Conservation (phyloP, 2,113 vertebrate genomes). For the Notarius quadriscutis region DNA sequence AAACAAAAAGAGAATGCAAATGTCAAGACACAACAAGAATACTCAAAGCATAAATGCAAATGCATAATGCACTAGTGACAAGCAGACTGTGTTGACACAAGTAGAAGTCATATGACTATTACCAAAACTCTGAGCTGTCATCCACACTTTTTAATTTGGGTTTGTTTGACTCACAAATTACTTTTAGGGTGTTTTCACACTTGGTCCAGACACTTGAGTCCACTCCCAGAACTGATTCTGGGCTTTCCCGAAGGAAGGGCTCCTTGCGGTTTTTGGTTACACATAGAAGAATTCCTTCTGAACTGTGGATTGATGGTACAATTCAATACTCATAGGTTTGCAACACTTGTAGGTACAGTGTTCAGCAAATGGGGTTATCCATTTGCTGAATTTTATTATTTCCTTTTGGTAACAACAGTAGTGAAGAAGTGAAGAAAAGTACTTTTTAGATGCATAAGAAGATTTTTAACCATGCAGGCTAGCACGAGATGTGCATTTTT, state of each 20-base stretch:
- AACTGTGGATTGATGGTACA: background rate
- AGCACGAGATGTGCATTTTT: background rate
- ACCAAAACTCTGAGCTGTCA: background rate
- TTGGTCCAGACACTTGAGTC: background rate
- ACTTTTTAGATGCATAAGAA: background rate
- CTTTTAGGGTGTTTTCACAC: background rate
- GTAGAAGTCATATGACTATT: constrained; percentile 9
- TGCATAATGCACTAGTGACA: constrained; percentile 3
- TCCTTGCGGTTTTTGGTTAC: background rate
- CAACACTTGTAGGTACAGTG: background rate
- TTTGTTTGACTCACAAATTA: constrained; percentile 5
- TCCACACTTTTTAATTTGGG: background rate
- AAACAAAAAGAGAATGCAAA: constrained; percentile 31
- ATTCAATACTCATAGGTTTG: background rate
- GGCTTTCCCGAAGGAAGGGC: background rate
- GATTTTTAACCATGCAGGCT: background rate
- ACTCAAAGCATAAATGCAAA: constrained; percentile 34
- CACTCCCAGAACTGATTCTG: background rate
- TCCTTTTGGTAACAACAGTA: background rate
- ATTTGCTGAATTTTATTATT: background rate
- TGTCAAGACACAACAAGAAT: constrained; percentile 2
- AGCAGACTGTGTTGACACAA: background rate
- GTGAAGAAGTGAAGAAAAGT: background rate
- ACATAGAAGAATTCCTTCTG: background rate
- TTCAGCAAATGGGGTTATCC: background rate